Percentiles rank a stretch among this genome's conserved stretches.
Conservation (phyloP, 1,140 invertebrate species). For the Drosophila sp. region DNA sequence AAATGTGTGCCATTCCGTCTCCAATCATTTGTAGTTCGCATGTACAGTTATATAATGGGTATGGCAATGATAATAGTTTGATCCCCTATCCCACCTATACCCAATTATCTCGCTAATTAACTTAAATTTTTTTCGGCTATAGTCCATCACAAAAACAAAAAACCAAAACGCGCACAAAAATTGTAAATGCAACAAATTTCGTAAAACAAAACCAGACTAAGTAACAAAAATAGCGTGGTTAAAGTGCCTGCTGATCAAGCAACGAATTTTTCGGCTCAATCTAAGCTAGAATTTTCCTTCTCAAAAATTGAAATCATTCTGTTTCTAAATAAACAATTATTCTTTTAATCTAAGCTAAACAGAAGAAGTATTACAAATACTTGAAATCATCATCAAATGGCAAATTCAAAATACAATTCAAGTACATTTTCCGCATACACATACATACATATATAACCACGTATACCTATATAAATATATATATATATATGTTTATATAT, state of each 20-base stretch:
- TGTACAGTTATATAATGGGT: slow-evolving; percentile 47
- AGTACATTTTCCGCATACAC: slow-evolving; percentile 27
- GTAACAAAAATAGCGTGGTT: slow-evolving; percentile 25
- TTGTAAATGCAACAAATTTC: slow-evolving; percentile 65
- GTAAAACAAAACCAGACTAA: not conserved
- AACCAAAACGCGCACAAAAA: slow-evolving; percentile 49
- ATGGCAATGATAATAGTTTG: slow-evolving; percentile 36
- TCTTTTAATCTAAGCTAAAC: slow-evolving; percentile 15
- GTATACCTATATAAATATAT: too few relatives aligned
- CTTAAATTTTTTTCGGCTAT: slow-evolving; percentile 37
- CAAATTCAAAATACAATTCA: slow-evolving; percentile 30
- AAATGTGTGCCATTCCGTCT: slow-evolving; percentile 34
- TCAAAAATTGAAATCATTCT: slow-evolving; percentile 16
- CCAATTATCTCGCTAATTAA: slow-evolving; percentile 62
- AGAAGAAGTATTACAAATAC: slow-evolving; percentile 70
- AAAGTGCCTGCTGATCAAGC: slow-evolving; percentile 69
- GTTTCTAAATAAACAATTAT: slow-evolving; percentile 12
- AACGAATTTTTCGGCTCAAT: slow-evolving; percentile 59
- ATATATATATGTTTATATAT: too few relatives aligned
- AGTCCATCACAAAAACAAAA: slow-evolving; percentile 36
- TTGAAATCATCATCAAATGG: slow-evolving; percentile 42
- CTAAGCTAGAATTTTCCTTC: slow-evolving; percentile 15
- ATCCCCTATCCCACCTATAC: slow-evolving; percentile 32
- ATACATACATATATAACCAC: not conserved
- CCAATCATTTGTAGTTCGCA: slow-evolving; percentile 31